phyloP scores from a whole-genome alignment of 2,797 vertebrate species.

The Danio tinwini region DNA sequence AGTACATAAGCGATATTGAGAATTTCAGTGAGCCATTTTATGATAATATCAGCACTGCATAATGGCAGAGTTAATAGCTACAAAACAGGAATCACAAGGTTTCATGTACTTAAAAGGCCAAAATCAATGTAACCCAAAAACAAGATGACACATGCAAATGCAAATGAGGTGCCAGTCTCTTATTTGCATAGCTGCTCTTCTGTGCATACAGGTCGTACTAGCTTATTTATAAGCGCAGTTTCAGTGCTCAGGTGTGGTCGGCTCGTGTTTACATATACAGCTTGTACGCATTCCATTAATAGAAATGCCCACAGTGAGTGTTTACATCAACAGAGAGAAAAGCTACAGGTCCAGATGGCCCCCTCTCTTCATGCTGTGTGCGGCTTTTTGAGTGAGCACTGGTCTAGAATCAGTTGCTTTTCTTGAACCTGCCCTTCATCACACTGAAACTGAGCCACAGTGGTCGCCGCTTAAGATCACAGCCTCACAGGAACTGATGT shows the following conservation, averaged over 20 bases:
- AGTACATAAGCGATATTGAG: background rate
- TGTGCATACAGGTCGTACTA: background rate
- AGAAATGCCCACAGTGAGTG: conserved; percentile 51
- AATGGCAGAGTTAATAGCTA: background rate
- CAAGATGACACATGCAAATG: background rate
- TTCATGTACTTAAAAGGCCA: background rate
- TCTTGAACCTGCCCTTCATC: conserved; percentile 15
- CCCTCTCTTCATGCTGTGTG: conserved; percentile 69
- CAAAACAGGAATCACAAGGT: background rate
- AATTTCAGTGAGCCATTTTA: background rate
- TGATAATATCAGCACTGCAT: background rate
- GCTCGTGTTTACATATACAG: conserved; percentile 35
- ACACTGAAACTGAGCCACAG: conserved; percentile 51
- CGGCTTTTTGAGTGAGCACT: conserved; percentile 9
- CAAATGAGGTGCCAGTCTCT: background rate
- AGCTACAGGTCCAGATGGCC: conserved; percentile 79
- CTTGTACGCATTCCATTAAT: conserved; percentile 44
- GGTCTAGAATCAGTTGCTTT: conserved; percentile 22
- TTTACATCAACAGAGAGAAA: conserved; percentile 64
- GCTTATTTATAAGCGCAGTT: background rate
- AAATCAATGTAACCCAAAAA: background rate
- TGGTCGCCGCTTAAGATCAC: conserved; percentile 65
- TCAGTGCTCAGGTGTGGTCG: conserved; percentile 29
- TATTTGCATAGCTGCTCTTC: conserved; percentile 17
- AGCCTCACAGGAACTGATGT: conserved; percentile 62